A percentile compares a stretch with the other conserved stretches of the same genome.
Evolutionary conservation across 2,113 vertebrate species (phyloP).

Genomic region (Sylvilagus bachmani): DNA sequence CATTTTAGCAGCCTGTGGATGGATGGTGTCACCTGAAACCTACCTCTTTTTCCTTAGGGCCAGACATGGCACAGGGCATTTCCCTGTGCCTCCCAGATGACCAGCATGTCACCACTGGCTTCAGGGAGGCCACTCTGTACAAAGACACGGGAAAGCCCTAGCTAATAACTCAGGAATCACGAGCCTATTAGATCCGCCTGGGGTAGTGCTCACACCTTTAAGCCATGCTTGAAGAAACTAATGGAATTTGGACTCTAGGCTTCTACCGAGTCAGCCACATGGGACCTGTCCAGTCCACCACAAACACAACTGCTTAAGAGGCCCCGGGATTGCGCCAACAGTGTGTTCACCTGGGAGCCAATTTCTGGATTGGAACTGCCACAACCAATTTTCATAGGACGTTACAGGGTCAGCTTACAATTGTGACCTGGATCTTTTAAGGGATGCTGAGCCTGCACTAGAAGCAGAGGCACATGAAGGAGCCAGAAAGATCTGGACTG

Average conservation of each 20-base stretch:
- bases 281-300: background rate
- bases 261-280: background rate
- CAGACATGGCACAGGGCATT: background rate
- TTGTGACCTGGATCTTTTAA: background rate
- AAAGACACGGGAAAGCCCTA: background rate
- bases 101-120: background rate
- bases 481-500: background rate
- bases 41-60: background rate
- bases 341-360: background rate
- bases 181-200: background rate
- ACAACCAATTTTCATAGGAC: background rate
- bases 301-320: background rate
- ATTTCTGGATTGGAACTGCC: background rate
- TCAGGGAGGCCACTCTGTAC: background rate
- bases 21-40: background rate
- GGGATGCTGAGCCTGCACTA: background rate
- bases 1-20: background rate
- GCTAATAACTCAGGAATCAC: constrained; percentile 8
- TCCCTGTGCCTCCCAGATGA: background rate
- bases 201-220: background rate
- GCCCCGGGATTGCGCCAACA: background rate
- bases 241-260: constrained; percentile 4
- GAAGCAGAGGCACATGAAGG: background rate
- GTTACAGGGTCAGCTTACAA: constrained; percentile 26
- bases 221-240: constrained; percentile 22